phyloP scores from a whole-genome alignment of 2,797 vertebrate genomes.

The Enteromius mattozi region DNA sequence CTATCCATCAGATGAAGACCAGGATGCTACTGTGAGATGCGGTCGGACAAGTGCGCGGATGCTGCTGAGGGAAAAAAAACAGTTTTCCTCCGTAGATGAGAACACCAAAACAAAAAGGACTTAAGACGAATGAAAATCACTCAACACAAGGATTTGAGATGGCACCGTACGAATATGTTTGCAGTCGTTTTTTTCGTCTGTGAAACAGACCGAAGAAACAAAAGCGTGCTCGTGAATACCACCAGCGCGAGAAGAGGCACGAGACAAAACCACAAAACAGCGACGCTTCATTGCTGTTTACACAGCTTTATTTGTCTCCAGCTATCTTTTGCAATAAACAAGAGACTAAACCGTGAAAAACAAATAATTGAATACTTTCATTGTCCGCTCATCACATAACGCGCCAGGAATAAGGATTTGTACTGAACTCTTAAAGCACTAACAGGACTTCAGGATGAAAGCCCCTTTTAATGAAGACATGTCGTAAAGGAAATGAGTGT shows the following conservation, averaged over 20 bases:
- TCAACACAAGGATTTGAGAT: background rate
- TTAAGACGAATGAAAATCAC: background rate
- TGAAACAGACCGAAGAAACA: slow-evolving; percentile 24
- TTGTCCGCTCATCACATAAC: background rate
- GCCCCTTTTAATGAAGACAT: background rate
- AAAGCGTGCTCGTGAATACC: slow-evolving; percentile 21
- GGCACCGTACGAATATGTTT: slow-evolving; percentile 12
- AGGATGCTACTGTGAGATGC: slow-evolving; percentile 13
- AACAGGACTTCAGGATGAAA: slow-evolving; percentile 12
- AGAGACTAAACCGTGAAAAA: background rate
- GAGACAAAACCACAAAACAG: slow-evolving; percentile 13
- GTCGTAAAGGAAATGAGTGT: background rate
- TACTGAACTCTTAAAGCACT: background rate
- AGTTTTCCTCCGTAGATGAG: slow-evolving; percentile 19
- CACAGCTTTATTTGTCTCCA: background rate
- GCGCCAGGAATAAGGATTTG: background rate
- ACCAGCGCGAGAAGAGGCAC: slow-evolving; percentile 13
- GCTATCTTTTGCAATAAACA: background rate
- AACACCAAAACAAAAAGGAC: background rate
- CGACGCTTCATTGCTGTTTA: background rate
- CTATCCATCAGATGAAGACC: slow-evolving; percentile 12
- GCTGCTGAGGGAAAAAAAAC: background rate
- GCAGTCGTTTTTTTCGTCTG: background rate
- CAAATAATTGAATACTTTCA: background rate
- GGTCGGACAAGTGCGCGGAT: slow-evolving; percentile 11